phyloP scores from a whole-genome alignment of 2,888 invertebrate species.

The Pandemis cinnamomeana region DNA sequence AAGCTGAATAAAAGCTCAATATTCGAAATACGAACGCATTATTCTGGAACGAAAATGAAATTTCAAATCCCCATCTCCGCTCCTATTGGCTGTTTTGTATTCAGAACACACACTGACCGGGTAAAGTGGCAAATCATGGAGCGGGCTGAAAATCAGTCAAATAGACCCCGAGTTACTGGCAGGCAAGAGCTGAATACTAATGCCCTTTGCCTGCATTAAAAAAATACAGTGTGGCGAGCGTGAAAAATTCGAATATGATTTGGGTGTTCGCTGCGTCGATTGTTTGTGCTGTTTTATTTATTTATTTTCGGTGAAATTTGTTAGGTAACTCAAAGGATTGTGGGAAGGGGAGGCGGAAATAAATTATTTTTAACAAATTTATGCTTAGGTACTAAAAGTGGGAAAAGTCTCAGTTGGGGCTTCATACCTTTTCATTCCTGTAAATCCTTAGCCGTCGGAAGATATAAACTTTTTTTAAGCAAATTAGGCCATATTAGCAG shows the following conservation, averaged over 20 bases:
- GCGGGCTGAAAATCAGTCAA: conserved; percentile 83
- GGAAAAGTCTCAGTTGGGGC: no score
- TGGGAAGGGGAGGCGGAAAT: neutral
- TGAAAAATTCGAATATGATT: conserved; percentile 42
- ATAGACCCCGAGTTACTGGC: conserved; percentile 80
- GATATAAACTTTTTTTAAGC: no score
- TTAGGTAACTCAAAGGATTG: conserved; percentile 19
- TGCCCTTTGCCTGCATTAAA: conserved; percentile 57
- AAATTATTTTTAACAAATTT: no score
- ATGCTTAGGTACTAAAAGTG: no score
- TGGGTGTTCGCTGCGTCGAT: conserved; percentile 32
- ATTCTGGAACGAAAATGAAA: conserved; percentile 76
- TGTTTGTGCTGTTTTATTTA: conserved; percentile 30
- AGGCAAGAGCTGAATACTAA: conserved; percentile 68
- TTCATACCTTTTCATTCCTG: no score
- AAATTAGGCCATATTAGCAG: no score
- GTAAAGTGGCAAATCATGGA: conserved; percentile 84
- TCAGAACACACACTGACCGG: conserved; percentile 77
- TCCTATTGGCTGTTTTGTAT: conserved; percentile 74
- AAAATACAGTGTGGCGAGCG: conserved; percentile 46
- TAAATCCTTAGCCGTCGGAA: no score
- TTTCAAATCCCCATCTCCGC: conserved; percentile 66
- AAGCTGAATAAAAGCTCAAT: conserved; percentile 63
- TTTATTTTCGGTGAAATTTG: conserved; percentile 18
- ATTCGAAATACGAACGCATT: conserved; percentile 74